Evolutionary conservation across 2,113 vertebrate species (phyloP).

Genomic region (Potamarius usumacintae): DNA sequence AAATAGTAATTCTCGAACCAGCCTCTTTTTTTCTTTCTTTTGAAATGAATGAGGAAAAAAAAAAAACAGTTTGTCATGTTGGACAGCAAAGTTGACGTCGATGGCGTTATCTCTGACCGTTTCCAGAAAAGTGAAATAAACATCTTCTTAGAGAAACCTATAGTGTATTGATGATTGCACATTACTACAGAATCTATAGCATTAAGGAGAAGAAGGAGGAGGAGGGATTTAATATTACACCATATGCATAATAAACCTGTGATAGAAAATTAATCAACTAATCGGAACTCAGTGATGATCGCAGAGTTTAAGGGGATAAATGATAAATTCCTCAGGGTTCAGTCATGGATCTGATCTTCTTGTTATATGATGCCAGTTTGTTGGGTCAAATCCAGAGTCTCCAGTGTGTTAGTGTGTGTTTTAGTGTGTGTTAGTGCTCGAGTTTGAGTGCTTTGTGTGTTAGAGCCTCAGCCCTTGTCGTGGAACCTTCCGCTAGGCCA

Average conservation of each 20-base stretch:
- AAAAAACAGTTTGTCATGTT: background rate
- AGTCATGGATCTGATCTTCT: background rate
- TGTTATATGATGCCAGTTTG: background rate
- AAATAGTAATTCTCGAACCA: background rate
- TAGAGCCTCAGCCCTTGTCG: background rate
- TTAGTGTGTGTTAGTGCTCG: too few species aligned
- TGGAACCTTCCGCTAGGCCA: conserved; percentile 33
- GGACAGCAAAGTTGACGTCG: too few species aligned
- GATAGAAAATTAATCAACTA: background rate
- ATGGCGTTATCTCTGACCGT: background rate
- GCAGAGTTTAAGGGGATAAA: background rate
- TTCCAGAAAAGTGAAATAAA: background rate
- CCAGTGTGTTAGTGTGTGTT: background rate
- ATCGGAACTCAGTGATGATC: too few species aligned
- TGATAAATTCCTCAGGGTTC: background rate
- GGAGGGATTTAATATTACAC: too few species aligned
- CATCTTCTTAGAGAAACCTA: too few species aligned
- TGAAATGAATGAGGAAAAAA: background rate
- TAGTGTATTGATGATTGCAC: too few species aligned
- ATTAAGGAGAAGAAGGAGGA: too few species aligned
- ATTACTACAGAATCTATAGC: too few species aligned
- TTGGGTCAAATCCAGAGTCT: background rate
- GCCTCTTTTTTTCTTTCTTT: background rate
- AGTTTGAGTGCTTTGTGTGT: background rate
- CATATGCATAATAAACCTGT: too few species aligned